Base-by-base conservation (phyloP, 1,140 invertebrate genomes). In the Bombus pyrosoma region DNA sequence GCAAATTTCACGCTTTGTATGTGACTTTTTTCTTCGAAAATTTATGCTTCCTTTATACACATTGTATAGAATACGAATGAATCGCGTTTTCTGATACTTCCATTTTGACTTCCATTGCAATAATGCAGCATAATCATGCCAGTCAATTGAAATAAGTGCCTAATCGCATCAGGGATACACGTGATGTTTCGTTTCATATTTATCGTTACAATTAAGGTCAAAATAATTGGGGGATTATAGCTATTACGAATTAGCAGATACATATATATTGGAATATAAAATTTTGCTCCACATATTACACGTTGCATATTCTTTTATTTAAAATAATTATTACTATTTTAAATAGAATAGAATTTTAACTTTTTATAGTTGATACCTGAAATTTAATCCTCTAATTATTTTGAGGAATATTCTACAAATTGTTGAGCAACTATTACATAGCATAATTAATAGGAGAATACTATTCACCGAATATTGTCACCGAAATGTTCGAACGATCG, bases 91-190 rank as follows among this genome's bases (percentile, higher is more conserved):
- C n/a, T 71, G 15, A 37, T 64, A 39, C 72, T 37, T 71, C n/a
- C 69, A 32, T 43, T 43, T 59, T 22, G 18, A 64, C 68, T 71
- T 72, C 39, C 43, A 43, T 69, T 6, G 37, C 75, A 43, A 32
- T 37, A 68, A 34, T 22, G 76, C 47, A 69, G 12, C 12, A 32
- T 69, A 43, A 85, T 72, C n/a, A 32, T 10, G 68, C 53, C 66
- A 64, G 66, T 72, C 57, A 80, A 85, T 85, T 73, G 22, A 84
- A 47, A 47, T 15, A 85, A 80, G 83, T 85, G 83, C 83, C 83
- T 85, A 72, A 85, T 72, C 22, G 34, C 39, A 32, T 85, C 76
- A 84, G 81, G 73, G 43, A 83, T 53, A 39, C 10, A n/a, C 25
- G 53, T 39, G n/a, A 57, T 34, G 34, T 59, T 76, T 47, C 37